Base-by-base conservation (phyloP, 2,888 invertebrate genomes). In the Parnassius mnemosyne region DNA sequence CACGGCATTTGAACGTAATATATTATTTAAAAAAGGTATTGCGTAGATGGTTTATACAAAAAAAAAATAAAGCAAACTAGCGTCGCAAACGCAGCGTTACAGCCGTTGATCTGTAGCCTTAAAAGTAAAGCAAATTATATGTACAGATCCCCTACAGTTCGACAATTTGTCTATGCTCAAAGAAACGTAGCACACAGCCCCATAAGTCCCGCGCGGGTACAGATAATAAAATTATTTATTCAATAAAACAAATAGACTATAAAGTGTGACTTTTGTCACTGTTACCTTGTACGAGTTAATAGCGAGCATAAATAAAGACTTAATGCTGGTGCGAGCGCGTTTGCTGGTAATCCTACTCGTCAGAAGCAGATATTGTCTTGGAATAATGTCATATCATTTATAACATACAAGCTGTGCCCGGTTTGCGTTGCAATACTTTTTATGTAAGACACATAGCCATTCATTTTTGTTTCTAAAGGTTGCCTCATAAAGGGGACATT, bases 181-280 rank as follows among this genome's bases (percentile, higher is more conserved):
- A 54, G 59, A 49, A 58, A 58, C 63, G 61, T 58, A 59, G 41
- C 49, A 57, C 58, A 50, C 44, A 10, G 57, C 53, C 65, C 56
- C 69, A 69, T 71, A 70, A 66, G 62, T 66, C 70, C 70, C 67
- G 65, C 46, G 47, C 42, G 50, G 53, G 53, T 68, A 68, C 71
- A 71, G 72, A 76, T 80, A 79, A 80, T 83, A 81, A 84, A 81
- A 84, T 82, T 82, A 87, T 85, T 84, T 83, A 81, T 82, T 79
- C 79, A 79, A 85, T 87, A 84, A 86, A 87, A 89, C 88, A 86
- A 87, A 88, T 87, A 86, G 75, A 72, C 71, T 79, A 80, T 86
- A 85, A 83, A 82, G 85, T 86, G 87, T 82, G 83, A 88, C 77
- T 85, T 87, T 87, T 87, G 86, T 87, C 88, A 79, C 83, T 76